phyloP scores from a whole-genome alignment of 2,797 vertebrate genomes.

The Threskiornis aethiopicus region DNA sequence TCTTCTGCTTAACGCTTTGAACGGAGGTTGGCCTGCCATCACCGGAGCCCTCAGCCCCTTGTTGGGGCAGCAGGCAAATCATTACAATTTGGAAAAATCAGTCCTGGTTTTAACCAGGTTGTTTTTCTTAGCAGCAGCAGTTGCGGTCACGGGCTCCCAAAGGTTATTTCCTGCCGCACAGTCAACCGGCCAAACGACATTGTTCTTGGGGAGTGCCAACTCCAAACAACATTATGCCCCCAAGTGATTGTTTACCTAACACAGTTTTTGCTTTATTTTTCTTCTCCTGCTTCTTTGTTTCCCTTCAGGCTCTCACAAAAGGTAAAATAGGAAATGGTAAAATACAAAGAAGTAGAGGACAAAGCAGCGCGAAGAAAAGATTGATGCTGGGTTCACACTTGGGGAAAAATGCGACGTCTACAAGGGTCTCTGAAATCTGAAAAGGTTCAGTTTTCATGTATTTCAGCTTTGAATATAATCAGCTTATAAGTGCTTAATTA shows the following conservation, averaged over 20 bases:
- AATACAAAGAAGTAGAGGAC: background rate
- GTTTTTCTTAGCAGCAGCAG: background rate
- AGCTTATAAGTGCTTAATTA: background rate
- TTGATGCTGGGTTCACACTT: background rate
- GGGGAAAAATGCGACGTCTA: background rate
- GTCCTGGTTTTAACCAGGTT: background rate
- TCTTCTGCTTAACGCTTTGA: background rate
- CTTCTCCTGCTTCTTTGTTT: background rate
- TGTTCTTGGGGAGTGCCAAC: background rate
- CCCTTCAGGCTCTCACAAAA: background rate
- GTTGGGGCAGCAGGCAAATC: background rate
- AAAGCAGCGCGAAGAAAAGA: background rate
- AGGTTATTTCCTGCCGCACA: constrained; percentile 25
- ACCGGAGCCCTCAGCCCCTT: background rate
- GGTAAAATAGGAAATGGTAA: background rate
- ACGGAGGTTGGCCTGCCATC: background rate
- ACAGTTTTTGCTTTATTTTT: background rate
- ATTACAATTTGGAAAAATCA: background rate
- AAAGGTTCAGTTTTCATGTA: background rate
- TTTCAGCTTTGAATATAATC: background rate
- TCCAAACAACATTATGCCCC: background rate
- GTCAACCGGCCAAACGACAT: background rate
- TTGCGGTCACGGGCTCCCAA: background rate
- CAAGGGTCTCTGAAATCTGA: background rate
- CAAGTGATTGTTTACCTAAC: background rate